phyloP scores from a whole-genome alignment of 2,888 invertebrate species.

The Dryadula phaetusa region DNA sequence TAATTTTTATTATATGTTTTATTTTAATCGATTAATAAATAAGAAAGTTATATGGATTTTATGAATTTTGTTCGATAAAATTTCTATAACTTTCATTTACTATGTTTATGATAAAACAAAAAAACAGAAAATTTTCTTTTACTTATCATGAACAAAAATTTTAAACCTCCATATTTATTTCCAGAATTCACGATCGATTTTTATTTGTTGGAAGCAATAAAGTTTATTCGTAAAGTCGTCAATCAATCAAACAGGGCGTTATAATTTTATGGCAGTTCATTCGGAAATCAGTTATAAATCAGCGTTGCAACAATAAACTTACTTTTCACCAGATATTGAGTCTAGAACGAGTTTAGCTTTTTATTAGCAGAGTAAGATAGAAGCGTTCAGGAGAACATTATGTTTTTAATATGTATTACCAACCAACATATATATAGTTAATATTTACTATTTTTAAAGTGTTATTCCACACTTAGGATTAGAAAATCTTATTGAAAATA shows the following conservation, averaged over 20 bases:
- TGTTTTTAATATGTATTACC: neutral
- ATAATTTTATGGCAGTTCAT: conserved; percentile 44
- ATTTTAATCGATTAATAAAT: too few species aligned
- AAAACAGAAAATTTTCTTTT: neutral
- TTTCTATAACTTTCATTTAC: too few species aligned
- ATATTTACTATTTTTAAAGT: too few species aligned
- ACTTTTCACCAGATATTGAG: conserved; percentile 35
- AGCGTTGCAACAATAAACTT: conserved; percentile 46
- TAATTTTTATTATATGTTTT: too few species aligned
- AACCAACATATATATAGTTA: too few species aligned
- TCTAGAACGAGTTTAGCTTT: conserved; percentile 26
- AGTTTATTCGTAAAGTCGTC: conserved; percentile 47
- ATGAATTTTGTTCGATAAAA: too few species aligned
- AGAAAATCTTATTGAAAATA: too few species aligned
- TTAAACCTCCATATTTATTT: conserved; percentile 19
- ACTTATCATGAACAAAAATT: neutral
- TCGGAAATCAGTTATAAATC: conserved; percentile 48
- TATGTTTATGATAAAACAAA: too few species aligned
- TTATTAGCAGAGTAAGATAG: conserved; percentile 10
- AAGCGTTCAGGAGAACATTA: neutral
- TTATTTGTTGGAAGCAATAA: conserved; percentile 47
- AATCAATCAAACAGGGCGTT: conserved; percentile 48
- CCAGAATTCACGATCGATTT: conserved; percentile 39
- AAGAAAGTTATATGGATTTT: too few species aligned
- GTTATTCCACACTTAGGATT: too few species aligned